Evolutionary conservation across 2,113 vertebrate species (phyloP).

Genomic region (Physeter macrocephalus): DNA sequence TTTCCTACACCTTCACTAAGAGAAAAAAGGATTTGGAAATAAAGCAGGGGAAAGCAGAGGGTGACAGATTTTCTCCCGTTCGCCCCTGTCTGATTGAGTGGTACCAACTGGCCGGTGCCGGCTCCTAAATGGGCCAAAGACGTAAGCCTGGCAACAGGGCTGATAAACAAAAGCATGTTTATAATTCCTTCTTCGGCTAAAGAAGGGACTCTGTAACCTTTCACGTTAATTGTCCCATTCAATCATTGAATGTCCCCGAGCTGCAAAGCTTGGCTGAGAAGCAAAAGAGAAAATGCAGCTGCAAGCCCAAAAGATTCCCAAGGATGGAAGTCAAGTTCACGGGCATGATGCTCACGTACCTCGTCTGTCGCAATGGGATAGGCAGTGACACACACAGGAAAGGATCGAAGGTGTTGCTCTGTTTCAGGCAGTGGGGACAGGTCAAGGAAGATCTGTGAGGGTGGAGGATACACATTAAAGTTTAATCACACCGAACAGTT

Average conservation of each 20-base stretch:
- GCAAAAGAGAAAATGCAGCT: background rate
- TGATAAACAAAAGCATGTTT: background rate
- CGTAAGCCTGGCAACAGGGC: background rate
- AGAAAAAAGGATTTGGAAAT: background rate
- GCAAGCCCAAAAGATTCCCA: background rate
- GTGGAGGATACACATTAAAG: background rate
- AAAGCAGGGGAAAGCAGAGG: background rate
- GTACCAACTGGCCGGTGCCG: rapidly evolving
- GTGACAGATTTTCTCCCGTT: background rate
- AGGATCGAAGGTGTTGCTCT: constrained; percentile 98
- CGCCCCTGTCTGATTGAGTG: background rate
- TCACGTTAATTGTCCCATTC: background rate
- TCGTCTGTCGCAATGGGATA: constrained; percentile 93
- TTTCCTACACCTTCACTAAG: background rate
- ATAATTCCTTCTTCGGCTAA: background rate
- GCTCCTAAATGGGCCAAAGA: background rate
- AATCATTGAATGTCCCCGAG: background rate
- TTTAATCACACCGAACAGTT: background rate
- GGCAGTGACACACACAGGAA: constrained; percentile 95
- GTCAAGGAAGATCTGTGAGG: constrained; percentile 93
- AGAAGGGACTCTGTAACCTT: background rate
- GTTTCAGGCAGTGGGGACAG: constrained; percentile 95
- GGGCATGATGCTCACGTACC: constrained; percentile 75
- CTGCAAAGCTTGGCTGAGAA: background rate
- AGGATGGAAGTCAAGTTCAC: background rate